Conservation (phyloP, 2,888 invertebrate genomes). For the Megaustenia siamemsis region DNA sequence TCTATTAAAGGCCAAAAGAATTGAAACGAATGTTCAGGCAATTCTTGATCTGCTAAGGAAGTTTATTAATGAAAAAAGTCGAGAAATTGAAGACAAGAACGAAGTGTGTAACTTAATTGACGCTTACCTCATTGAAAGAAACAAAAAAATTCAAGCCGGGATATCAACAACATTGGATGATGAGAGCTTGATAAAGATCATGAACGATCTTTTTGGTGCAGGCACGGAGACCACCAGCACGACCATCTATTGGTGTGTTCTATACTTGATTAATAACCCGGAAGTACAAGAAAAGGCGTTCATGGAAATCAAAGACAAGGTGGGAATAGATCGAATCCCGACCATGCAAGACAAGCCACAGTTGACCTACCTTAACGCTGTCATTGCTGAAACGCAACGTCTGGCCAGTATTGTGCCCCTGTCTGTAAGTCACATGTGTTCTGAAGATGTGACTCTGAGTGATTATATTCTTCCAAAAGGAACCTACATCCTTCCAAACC, state of each 20-base stretch:
- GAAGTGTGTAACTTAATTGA: neutral
- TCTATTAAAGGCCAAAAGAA: conserved; percentile 16
- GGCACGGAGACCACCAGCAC: conserved; percentile 90
- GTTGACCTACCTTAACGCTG: too few species aligned
- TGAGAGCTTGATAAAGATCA: neutral
- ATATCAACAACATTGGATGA: conserved; percentile 24
- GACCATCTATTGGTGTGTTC: conserved; percentile 90
- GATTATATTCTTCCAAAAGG: conserved; percentile 69
- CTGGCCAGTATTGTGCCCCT: conserved; percentile 63
- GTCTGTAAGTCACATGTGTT: conserved; percentile 58
- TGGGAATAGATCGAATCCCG: conserved; percentile 70
- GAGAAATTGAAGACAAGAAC: neutral
- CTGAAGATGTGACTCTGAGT: conserved; percentile 61
- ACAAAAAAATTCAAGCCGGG: conserved; percentile 16
- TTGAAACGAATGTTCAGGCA: neutral
- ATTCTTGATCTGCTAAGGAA: neutral
- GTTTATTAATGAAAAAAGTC: conserved; percentile 7
- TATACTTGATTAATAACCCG: conserved; percentile 89
- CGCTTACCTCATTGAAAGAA: conserved; percentile 15
- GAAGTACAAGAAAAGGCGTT: too few species aligned
- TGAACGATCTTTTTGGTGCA: conserved; percentile 21
- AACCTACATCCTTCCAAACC: conserved; percentile 57
- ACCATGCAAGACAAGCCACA: conserved; percentile 61
- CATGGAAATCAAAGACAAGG: too few species aligned
- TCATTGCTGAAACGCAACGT: conserved; percentile 68